Conservation (phyloP, 2,888 invertebrate genomes). For the Coenonympha arcania region DNA sequence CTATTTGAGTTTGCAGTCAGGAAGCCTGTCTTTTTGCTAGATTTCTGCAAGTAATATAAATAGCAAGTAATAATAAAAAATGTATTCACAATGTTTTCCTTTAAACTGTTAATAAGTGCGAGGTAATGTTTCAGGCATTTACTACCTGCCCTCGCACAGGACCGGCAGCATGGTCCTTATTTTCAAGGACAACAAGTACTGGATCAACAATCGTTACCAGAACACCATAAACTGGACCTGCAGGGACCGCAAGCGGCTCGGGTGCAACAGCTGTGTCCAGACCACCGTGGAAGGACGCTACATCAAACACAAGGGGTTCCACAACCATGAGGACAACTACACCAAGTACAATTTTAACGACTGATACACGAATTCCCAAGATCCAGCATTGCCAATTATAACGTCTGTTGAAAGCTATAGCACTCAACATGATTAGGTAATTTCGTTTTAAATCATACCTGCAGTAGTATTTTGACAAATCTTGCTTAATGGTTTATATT, state of each 20-base stretch:
- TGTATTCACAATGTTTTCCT: slow-evolving; percentile 8
- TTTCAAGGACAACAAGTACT: slow-evolving; percentile 68
- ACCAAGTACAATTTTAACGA: slow-evolving; percentile 69
- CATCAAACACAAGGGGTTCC: slow-evolving; percentile 63
- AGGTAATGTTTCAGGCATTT: slow-evolving; percentile 54
- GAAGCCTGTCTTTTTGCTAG: no score
- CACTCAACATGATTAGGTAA: background rate
- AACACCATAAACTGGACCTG: slow-evolving; percentile 71
- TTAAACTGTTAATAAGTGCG: slow-evolving; percentile 22
- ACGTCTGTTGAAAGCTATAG: slow-evolving; percentile 35
- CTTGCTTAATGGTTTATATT: background rate
- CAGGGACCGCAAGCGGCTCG: slow-evolving; percentile 59
- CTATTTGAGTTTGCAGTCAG: no score
- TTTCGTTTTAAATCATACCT: background rate
- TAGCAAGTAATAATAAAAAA: no score
- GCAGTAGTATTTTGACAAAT: background rate
- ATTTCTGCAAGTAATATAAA: no score
- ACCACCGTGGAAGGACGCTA: slow-evolving; percentile 64
- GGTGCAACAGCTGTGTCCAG: slow-evolving; percentile 65
- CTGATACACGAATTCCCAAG: slow-evolving; percentile 41
- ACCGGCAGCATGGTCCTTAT: slow-evolving; percentile 68
- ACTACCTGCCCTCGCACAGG: slow-evolving; percentile 67
- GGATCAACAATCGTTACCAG: slow-evolving; percentile 69
- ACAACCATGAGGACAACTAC: slow-evolving; percentile 65
- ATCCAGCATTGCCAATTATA: slow-evolving; percentile 33